Base-by-base conservation (phyloP, 2,888 invertebrate genomes). In the Onchidella celtica region DNA sequence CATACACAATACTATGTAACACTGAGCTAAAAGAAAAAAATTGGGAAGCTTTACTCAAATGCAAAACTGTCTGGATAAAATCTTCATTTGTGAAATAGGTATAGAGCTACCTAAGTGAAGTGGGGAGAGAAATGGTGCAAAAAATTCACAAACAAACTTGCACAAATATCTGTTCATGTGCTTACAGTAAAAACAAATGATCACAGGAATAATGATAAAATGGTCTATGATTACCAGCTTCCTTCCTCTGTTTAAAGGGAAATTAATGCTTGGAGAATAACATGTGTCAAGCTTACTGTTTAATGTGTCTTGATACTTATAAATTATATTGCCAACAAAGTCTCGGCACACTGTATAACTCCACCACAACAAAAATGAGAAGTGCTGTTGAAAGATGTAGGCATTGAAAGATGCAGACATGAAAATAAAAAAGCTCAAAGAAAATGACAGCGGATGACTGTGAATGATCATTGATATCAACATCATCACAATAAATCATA, bases 401-500 rank as follows among this genome's bases (percentile, higher is more conserved):
- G 9, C 6, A 47, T 47, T 6, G 17, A 47, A 47, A 47, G 47
- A n/a, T n/a, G n/a, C n/a, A n/a, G n/a, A n/a, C n/a, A n/a, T n/a
- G n/a, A n/a, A n/a, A n/a, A n/a, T n/a, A n/a, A n/a, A 47, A 47
- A 47, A 11, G 47, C 47, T 17, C 17, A 47, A 17, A 47, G 47
- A 6, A 66, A 32, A 27, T 65, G 34, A 40, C 47, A 24, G 27
- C 6, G 21, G n/a, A 24, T 65, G 65, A 40, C 29, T 36, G 47
- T 65, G 27, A 75, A 75, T 75, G 40, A 75, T 65, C 4, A 32
- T 59, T 59, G 29, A 78, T 70, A 59, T 70, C n/a, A 40, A 40
- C 70, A 70, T 78, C 69, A 70, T 78, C 38, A 69, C 34, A 34
- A n/a, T 24, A 68, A 66, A 76, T 47, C 21, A 57, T 59, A 70